Base-by-base conservation (phyloP, 1,140 invertebrate species). In the Bicyclus anynana region DNA sequence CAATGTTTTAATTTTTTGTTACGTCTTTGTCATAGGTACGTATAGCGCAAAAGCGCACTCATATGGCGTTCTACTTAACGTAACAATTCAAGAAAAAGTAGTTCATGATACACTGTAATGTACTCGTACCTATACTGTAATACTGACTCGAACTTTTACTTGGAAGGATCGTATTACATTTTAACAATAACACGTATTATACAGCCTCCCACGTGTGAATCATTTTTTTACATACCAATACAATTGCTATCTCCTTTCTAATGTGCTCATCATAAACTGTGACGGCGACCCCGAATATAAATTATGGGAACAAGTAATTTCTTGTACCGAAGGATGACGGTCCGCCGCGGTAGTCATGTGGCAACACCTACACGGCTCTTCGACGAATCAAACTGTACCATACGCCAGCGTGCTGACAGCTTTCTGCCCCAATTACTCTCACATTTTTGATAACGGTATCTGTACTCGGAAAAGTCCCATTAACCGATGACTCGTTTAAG, bases 261-360 rank as follows among this genome's bases (percentile, higher is more conserved):
- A 86, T 84, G 67, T 40, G 73, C 65, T 61, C 70, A 71, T 80
- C 62, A 67, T 66, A n/a, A 81, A 80, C 78, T 84, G 78, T 84
- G 74, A 82, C 83, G 64, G 63, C 70, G 79, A 80, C 85, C 83
- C 72, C 76, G 79, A 88, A 85, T 82, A 74, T 67, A 80, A 86
- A 84, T 83, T 80, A 85, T 84, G 77, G 77, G 80, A 84, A 80
- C 80, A 74, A 77, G 77, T 65, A 84, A 82, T 83, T 82, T 87
- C 65, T 71, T 84, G 75, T 83, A 80, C n/a, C 71, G 80, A 81
- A 85, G 77, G 74, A 87, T 85, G 76, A 72, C 69, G 68, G 42
- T 9, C 0, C 42, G 10, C 42, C 12, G 17, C 2, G 18, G 57
- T 59, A 50, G 65, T 76, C 77, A 75, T 79, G 74, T 74, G 58